phyloP scores from a whole-genome alignment of 2,888 invertebrate genomes.

The Entomobrya multifasciata region DNA sequence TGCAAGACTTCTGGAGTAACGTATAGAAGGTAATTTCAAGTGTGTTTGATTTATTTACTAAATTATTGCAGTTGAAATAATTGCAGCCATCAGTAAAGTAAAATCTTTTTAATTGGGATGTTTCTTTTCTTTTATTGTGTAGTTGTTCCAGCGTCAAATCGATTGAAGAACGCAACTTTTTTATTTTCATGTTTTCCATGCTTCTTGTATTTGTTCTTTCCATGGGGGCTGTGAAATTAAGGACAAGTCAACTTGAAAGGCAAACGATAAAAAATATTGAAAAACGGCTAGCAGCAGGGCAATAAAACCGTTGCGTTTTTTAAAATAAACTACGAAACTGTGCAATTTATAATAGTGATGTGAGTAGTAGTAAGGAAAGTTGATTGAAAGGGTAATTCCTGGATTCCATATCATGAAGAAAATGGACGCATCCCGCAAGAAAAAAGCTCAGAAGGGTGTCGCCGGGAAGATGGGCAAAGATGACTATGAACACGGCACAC shows the following conservation, averaged over 20 bases:
- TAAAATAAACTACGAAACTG: no score
- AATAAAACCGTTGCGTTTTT: slow-evolving; percentile 77
- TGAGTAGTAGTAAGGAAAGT: no score
- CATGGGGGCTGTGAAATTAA: slow-evolving; percentile 85
- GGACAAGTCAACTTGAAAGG: slow-evolving; percentile 86
- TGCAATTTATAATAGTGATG: no score
- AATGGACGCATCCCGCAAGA: not conserved
- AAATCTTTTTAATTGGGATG: no score
- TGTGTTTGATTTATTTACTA: no score
- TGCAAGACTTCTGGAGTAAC: slow-evolving; percentile 90
- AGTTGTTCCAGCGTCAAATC: slow-evolving; percentile 56
- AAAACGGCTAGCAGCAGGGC: slow-evolving; percentile 87
- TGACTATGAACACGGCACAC: slow-evolving; percentile 42
- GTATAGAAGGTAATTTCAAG: slow-evolving; percentile 86
- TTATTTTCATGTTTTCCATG: slow-evolving; percentile 89
- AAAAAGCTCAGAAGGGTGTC: no score
- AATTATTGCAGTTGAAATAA: no score
- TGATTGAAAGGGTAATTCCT: no score
- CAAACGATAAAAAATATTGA: slow-evolving; percentile 87
- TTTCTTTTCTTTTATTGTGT: not conserved
- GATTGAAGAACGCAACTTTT: slow-evolving; percentile 89
- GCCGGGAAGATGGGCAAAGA: slow-evolving; percentile 50
- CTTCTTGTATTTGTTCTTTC: slow-evolving; percentile 86
- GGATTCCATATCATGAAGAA: not conserved
- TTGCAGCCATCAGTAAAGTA: no score